Evolutionary conservation across 2,113 vertebrate species (phyloP), one percentile per base, ranked within the genome.

Genomic region (Pygoscelis adeliae): DNA sequence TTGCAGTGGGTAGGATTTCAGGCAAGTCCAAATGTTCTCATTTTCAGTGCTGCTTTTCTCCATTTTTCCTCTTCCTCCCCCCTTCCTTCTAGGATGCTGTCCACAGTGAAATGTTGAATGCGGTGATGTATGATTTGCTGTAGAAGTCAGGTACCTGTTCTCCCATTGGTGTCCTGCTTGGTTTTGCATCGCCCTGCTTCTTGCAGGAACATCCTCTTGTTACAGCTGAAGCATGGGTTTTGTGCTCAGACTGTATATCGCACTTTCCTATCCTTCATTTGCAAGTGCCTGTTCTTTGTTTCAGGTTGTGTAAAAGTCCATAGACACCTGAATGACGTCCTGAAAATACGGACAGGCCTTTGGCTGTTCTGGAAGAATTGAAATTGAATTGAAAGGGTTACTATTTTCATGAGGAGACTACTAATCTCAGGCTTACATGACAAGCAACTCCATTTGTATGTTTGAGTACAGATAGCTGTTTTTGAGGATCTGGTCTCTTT

Each of bases 161-260:
- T 73, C 23, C 21, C 1, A 2, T 19, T 3, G 0, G 7, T 40
- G 17, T 85, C 34, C 15, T 42, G 3, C 29, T 82, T 2, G 2
- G 44, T 42, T 84, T 85, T 13, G 3, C 55, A 27, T 53, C 1
- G 0, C 59, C n/a, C 25, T 67, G 21, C 8, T 73, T 78, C 30
- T 44, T 87, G 25, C 50, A 73, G 40, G 42, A 77, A 34, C 36
- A 40, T 13, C 13, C 30, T 65, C 84, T 87, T 17, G 9, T 62
- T 84, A 38, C 12, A 89, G n/a, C 42, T 56, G 46, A 73, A 69
- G 14, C 26, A 15, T 5, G 47, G 50, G 22, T 71, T 65, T 90
- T 86, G n/a, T 69, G 20, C 44, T 79, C 46, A 36, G 67, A 40
- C 42, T 38, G 34, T 44, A 36, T 9, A 6, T 59, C 0, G 1